Evolutionary conservation across 2,888 invertebrate species (phyloP).

Genomic region (Sympetrum striolatum): DNA sequence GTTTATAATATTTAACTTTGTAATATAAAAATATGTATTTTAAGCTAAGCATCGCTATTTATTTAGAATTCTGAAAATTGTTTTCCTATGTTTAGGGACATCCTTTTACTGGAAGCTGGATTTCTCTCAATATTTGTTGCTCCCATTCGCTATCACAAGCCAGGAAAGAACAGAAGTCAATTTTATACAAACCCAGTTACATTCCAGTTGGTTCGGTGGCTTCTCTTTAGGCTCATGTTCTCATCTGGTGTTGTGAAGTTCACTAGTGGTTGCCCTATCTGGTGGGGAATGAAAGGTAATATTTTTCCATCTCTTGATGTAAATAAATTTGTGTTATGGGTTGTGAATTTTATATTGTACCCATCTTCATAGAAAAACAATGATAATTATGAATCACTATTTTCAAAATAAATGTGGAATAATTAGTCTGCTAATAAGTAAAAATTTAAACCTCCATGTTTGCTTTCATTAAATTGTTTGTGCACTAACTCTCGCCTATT

Average conservation of each 20-base stretch:
- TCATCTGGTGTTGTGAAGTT: conserved; percentile 76
- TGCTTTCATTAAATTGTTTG: no score
- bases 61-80: not conserved
- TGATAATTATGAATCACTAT: no score
- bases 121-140: conserved; percentile 74
- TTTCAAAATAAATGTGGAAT: no score
- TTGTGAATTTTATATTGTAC: not conserved
- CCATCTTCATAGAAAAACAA: no score
- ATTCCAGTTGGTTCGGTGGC: conserved; percentile 75
- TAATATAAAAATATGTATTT: no score
- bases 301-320: not conserved
- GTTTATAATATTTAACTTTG: no score
- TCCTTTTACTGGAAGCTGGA: conserved; percentile 75
- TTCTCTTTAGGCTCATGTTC: conserved; percentile 75
- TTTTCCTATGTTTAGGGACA: conserved; percentile 66
- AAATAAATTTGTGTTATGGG: not conserved
- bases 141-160: conserved; percentile 62
- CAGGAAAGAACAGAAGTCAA: conserved; percentile 59
- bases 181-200: conserved; percentile 61
- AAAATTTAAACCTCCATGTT: no score
- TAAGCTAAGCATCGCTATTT: not conserved
- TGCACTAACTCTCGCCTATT: no score
- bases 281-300: conserved; percentile 79
- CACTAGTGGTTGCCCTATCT: conserved; percentile 73
- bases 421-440: no score